Base-by-base conservation (phyloP, 2,888 invertebrate genomes). In the Aproaerema taeniolella region DNA sequence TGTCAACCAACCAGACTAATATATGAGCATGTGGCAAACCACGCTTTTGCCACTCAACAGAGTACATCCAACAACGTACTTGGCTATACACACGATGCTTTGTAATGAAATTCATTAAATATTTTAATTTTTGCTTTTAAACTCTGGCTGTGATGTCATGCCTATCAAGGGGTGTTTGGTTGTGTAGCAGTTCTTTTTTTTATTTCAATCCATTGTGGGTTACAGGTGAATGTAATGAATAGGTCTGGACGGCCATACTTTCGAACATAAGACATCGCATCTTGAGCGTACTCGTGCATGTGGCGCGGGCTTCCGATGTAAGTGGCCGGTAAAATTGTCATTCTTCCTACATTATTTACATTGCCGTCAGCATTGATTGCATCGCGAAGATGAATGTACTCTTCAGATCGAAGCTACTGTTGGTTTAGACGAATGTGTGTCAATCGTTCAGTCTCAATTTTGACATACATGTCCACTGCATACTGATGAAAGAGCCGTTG, bases 1-100 rank as follows among this genome's bases (percentile, higher is more conserved):
- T 58, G 2, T 61, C 47, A 2, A 45, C 30, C 11, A 68, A 43
- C 70, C 67, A 70, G 16, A 70, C 35, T 12, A 47, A 36, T 1
- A 47, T 35, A 10, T 51, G 46, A 1, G 20, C 37, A 36, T 49
- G 44, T 7, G 46, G 43, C 13, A 46, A 14, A 7, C 43, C 38
- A 5, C 48, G 41, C 25, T 49, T 47, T 31, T 47, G 45, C 44
- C 47, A 42, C 13, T 42, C 42, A 1, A 42, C 24, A 8, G 42
- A 42, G 16, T 48, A 50, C 47, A 53, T 49, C n/a, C 29, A 52
- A 32, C 52, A 50, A 13, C 30, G 38, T 7, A 29, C 15, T 8
- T 35, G 35, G 4, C 55, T 52, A 45, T 43, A 54, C 17, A 52
- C 38, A 31, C 38, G 5, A 26, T 39, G 38, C 35, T 54, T 52